A percentile compares a stretch with the other conserved stretches of the same genome.
Conservation (phyloP, 2,113 vertebrate genomes). For the Terrapene triunguis region DNA sequence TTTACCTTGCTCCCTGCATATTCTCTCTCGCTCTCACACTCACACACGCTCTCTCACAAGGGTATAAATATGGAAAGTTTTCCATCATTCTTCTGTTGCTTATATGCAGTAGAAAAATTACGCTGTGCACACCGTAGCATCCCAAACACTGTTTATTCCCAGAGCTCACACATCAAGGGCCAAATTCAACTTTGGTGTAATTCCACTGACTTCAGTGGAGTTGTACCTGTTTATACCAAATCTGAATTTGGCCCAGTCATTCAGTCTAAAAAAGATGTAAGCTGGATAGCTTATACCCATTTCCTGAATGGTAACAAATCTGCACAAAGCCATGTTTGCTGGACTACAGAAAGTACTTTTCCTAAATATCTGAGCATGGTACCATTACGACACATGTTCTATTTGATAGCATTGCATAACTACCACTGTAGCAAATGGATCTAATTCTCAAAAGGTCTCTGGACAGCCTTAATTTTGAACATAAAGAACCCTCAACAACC, state of each 20-base stretch:
- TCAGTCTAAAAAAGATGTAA: neutral
- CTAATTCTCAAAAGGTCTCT: neutral
- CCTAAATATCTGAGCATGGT: neutral
- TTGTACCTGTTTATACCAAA: neutral
- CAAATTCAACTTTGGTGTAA: neutral
- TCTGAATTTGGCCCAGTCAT: neutral
- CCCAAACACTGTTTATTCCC: neutral
- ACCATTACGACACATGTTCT: too few species aligned
- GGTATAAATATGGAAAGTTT: neutral
- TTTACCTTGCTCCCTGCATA: neutral
- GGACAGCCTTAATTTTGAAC: neutral
- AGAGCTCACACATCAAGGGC: neutral
- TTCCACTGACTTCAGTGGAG: neutral
- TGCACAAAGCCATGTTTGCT: neutral
- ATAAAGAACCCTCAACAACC: neutral
- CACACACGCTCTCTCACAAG: neutral
- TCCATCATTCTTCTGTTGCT: neutral
- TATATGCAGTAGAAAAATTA: neutral
- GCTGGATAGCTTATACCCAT: neutral
- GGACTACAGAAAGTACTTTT: neutral
- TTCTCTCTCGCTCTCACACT: neutral
- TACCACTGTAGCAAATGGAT: neutral
- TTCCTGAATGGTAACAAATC: neutral
- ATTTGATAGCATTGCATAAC: neutral
- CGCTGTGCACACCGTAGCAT: neutral